Evolutionary conservation across 2,113 vertebrate species (phyloP).

Genomic region (Petaurus breviceps): DNA sequence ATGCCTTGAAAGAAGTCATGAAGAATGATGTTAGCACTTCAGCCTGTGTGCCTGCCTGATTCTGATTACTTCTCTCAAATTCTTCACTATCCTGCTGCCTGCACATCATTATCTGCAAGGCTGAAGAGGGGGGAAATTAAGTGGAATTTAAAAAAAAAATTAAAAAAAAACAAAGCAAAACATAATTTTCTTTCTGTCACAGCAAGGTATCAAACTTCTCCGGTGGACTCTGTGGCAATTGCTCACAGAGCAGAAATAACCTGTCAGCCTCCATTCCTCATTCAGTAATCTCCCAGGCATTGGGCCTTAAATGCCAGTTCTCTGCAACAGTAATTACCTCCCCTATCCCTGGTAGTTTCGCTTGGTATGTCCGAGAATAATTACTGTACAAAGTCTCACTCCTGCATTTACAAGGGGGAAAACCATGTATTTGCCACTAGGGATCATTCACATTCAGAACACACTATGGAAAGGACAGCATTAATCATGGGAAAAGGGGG

Average conservation of each 20-base stretch:
- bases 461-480: slow-evolving; percentile 19
- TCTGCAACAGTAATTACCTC: slow-evolving; percentile 52
- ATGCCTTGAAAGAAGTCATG: neutral
- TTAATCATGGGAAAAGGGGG: slow-evolving; percentile 37
- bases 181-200: slow-evolving; percentile 32
- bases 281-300: neutral
- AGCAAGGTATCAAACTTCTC: slow-evolving; percentile 26
- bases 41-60: neutral
- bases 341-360: slow-evolving; percentile 33
- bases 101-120: neutral
- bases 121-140: slow-evolving; percentile 22
- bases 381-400: slow-evolving; percentile 45
- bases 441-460: slow-evolving; percentile 55
- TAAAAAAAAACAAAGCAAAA: neutral
- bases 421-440: slow-evolving; percentile 58
- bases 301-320: neutral
- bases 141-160: slow-evolving; percentile 50
- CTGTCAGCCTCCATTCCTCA: neutral
- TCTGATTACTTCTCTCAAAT: neutral
- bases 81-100: neutral
- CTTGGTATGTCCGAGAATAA: slow-evolving; percentile 46
- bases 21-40: neutral
- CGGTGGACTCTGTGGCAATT: slow-evolving; percentile 4
- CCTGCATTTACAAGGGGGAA: slow-evolving; percentile 58
- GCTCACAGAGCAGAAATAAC: slow-evolving; percentile 31